Conservation (phyloP, 2,797 vertebrate genomes). For the Distichodus sexfasciatus region DNA sequence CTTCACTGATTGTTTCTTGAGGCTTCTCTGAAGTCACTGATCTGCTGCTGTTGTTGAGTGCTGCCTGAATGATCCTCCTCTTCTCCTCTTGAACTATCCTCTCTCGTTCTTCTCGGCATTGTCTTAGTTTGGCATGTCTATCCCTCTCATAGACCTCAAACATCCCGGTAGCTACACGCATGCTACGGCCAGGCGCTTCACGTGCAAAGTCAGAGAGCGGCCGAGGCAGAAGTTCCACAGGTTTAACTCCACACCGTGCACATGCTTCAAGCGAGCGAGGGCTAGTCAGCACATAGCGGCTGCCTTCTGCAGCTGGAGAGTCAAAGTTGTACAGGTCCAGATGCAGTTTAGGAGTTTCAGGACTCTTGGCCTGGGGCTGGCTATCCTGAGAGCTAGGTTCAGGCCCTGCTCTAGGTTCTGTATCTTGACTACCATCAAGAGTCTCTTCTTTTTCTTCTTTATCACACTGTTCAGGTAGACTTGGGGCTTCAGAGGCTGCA, state of each 20-base stretch:
- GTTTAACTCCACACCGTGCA: constrained; percentile 90
- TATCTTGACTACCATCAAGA: constrained; percentile 60
- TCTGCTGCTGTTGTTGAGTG: constrained; percentile 58
- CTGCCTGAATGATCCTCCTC: constrained; percentile 76
- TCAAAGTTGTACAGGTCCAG: constrained; percentile 96
- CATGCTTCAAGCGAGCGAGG: constrained; percentile 95
- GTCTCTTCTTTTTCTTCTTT: constrained; percentile 59
- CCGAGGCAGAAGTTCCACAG: constrained; percentile 88
- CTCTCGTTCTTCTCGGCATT: constrained; percentile 90
- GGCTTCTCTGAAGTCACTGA: constrained; percentile 52
- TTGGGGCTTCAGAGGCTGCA: constrained; percentile 60
- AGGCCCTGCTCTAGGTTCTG: constrained; percentile 51
- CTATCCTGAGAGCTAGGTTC: constrained; percentile 35
- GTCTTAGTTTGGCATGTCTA: constrained; percentile 85
- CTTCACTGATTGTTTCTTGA: constrained; percentile 46
- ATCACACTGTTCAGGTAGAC: constrained; percentile 64
- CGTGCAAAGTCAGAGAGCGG: constrained; percentile 85
- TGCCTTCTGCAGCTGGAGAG: constrained; percentile 87
- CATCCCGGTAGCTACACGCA: constrained; percentile 89
- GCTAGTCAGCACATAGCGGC: constrained; percentile 95
- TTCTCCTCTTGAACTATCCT: constrained; percentile 90
- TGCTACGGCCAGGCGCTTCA: constrained; percentile 89
- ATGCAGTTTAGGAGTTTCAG: constrained; percentile 80
- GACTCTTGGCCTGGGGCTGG: constrained; percentile 59
- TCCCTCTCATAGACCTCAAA: constrained; percentile 91